phyloP scores from a whole-genome alignment of 2,888 invertebrate genomes.

The Automeris io region DNA sequence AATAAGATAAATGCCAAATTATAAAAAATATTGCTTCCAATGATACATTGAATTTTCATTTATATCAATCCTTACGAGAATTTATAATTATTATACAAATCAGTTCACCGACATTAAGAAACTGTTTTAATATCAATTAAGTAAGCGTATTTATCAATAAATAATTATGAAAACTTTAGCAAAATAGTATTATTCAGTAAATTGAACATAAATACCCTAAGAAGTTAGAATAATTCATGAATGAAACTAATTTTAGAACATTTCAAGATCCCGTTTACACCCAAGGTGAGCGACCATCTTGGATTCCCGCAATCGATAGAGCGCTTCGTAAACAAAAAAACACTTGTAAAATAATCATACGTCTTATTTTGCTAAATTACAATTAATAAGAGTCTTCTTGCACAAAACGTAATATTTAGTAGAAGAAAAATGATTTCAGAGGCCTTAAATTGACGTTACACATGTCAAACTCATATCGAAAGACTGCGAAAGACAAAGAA shows the following conservation, averaged over 20 bases:
- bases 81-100: too few relatives aligned
- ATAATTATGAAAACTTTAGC: too few relatives aligned
- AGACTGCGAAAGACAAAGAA: conserved; percentile 61
- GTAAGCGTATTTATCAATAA: too few relatives aligned
- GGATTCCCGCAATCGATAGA: conserved; percentile 54
- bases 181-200: too few relatives aligned
- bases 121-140: too few relatives aligned
- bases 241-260: conserved; percentile 36
- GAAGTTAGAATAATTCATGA: conserved; percentile 19
- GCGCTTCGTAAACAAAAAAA: conserved; percentile 5
- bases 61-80: too few relatives aligned
- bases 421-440: conserved; percentile 29
- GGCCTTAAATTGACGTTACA: conserved; percentile 59
- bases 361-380: neutral
- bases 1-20: too few relatives aligned
- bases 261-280: conserved; percentile 25
- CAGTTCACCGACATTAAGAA: too few relatives aligned
- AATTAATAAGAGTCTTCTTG: neutral
- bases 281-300: conserved; percentile 56
- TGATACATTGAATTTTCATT: too few relatives aligned
- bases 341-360: neutral
- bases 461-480: conserved; percentile 54
- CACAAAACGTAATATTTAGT: conserved; percentile 4
- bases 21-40: too few relatives aligned
- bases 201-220: too few relatives aligned